Conservation (phyloP, 2,888 invertebrate genomes). For the Amorpha juglandis region DNA sequence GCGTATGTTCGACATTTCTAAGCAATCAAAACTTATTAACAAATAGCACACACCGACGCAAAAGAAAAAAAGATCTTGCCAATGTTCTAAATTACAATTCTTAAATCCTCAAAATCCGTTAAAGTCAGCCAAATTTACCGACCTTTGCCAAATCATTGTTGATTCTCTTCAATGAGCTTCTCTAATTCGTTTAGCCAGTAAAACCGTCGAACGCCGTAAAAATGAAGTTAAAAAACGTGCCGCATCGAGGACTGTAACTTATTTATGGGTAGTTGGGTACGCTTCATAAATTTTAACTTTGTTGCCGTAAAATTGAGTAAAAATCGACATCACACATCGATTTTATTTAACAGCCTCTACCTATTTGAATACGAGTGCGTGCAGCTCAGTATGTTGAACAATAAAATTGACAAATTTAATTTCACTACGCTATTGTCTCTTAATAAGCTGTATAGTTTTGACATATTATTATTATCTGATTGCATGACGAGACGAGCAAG, state of each 20-base stretch:
- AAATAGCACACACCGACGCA: too few relatives aligned
- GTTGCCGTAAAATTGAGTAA: conserved; percentile 26
- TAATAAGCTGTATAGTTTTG: too few relatives aligned
- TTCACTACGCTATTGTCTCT: too few relatives aligned
- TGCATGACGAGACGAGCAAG: too few relatives aligned
- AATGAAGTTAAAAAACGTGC: conserved; percentile 26
- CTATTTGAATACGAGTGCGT: not conserved
- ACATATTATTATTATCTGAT: too few relatives aligned
- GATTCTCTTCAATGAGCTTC: not conserved
- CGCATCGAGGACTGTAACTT: conserved; percentile 25
- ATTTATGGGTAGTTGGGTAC: conserved; percentile 27
- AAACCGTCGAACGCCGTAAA: conserved; percentile 15
- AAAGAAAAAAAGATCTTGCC: too few relatives aligned
- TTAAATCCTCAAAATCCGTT: not conserved
- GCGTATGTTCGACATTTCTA: too few relatives aligned
- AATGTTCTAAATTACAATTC: too few relatives aligned
- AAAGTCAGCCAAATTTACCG: not conserved
- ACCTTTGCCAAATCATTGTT: not conserved
- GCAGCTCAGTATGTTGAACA: not conserved
- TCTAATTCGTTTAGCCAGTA: conserved; percentile 4
- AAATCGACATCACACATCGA: conserved; percentile 23
- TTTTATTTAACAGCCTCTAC: conserved; percentile 27
- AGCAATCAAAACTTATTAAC: too few relatives aligned
- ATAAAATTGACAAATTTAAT: too few relatives aligned
- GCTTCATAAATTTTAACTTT: conserved; percentile 30